Evolutionary conservation across 92 coral and sea anemone genomes (phyloP), one percentile per base, ranked within the genome.

Genomic region (Paragorgia papillata): DNA sequence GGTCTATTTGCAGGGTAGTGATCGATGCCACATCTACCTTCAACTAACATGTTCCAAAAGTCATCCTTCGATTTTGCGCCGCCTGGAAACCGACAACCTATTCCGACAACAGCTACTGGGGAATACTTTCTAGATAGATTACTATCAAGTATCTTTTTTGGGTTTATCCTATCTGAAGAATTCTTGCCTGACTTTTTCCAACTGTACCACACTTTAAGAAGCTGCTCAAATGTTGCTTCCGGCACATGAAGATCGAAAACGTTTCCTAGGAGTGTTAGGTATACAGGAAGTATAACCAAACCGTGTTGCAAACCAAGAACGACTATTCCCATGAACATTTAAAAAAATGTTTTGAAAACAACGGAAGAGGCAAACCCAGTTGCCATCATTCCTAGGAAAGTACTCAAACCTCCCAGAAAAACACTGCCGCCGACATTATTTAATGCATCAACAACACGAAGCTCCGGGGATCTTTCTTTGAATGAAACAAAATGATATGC

Each of bases 1-100:
- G 79, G 67, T 57, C 87, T 79, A 62, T 83, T 56, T 48, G 48
- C 50, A 12, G 87, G 87, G 34, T 73, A 81, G 19, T 53, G 40
- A 5, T 32, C 40, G 17, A 81, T 70, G 62, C 85, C 79, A 43
- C 87, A 41, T 77, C 66, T 57, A 37, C 43, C 43, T 37, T 37
- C 43, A 37, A 37, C 43, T 10, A 37, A 37, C 43, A 37, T 37
- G 10, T 37, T 37, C 43, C 43, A 37, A 37, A 37, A 37, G 6
- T 37, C 43, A 37, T 37, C 43, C 43, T 37, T 48, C 88, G 73
- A 66, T 40, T 73, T 73, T 19, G 55, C 69, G 20, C 86, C 89
- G 17, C 73, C 56, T 15, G 89, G 83, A 55, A 85, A 85, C 25
- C 83, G 71, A 60, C 89, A 85, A 25, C 86, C 70, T 69, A 37